phyloP scores from a whole-genome alignment of 2,113 vertebrate genomes.

The Galbula dea region DNA sequence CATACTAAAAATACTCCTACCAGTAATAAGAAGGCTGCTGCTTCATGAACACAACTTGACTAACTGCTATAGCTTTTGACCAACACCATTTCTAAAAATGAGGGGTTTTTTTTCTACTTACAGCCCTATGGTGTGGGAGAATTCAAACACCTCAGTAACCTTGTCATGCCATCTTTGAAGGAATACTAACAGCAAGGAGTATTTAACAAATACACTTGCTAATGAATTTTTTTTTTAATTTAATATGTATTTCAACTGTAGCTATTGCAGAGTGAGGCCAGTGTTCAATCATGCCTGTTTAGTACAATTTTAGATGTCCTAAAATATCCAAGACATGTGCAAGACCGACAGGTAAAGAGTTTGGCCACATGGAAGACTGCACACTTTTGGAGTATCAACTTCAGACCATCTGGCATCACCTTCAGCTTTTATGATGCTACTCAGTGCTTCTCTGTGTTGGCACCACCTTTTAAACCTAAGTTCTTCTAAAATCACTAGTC shows the following conservation, averaged over 20 bases:
- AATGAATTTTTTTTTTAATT: background rate
- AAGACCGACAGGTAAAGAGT: background rate
- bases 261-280: background rate
- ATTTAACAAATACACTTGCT: background rate
- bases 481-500: background rate
- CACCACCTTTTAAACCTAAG: background rate
- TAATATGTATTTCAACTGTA: background rate
- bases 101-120: accelerated
- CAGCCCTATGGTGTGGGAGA: background rate
- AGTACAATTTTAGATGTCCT: background rate
- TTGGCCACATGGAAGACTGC: background rate
- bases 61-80: background rate
- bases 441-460: background rate
- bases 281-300: background rate
- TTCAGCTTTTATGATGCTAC: background rate
- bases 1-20: background rate
- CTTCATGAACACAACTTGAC: background rate
- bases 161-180: background rate
- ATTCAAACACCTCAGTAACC: background rate
- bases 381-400: background rate
- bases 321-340: background rate
- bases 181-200: background rate
- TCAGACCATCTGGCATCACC: background rate
- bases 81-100: background rate
- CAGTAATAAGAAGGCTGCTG: background rate